Evolutionary conservation across 2,797 vertebrate species (phyloP).

Genomic region (Sebastes nivosus): DNA sequence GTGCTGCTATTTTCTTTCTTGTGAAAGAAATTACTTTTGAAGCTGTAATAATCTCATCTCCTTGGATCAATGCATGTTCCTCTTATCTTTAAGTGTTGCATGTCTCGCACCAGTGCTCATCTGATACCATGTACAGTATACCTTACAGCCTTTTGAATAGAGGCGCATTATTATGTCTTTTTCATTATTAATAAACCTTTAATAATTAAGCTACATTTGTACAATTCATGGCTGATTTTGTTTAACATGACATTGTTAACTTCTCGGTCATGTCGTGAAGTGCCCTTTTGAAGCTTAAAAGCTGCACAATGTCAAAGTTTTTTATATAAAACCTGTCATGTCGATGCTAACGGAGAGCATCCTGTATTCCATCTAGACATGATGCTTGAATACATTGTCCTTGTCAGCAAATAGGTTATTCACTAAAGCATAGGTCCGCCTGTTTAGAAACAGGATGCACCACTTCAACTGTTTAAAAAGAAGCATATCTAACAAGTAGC

Average conservation of each 20-base stretch:
- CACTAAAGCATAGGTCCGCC: background rate
- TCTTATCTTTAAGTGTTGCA: background rate
- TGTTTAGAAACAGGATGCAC: background rate
- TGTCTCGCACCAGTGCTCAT: background rate
- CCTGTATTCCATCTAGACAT: background rate
- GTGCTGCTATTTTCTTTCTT: background rate
- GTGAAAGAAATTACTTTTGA: background rate
- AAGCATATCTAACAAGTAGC: background rate
- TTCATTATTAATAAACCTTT: slow-evolving; percentile 58
- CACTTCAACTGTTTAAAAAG: background rate
- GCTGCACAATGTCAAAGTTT: background rate
- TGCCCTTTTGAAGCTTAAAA: background rate
- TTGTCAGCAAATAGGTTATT: background rate
- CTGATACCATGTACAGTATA: background rate
- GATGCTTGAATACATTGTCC: background rate
- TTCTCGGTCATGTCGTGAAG: background rate
- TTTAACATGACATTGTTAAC: slow-evolving; percentile 36
- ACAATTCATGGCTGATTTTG: slow-evolving; percentile 24
- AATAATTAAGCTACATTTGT: slow-evolving; percentile 58
- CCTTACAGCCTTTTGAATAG: slow-evolving; percentile 11
- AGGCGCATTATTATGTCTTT: slow-evolving; percentile 23
- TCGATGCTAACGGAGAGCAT: background rate
- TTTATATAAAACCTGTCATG: background rate
- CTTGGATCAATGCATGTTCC: background rate
- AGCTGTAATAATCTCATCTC: background rate